Percentiles rank a stretch among this genome's conserved stretches.
These are phyloP conservation scores for Latrodectus elegans DNA, from an alignment of 2,888 invertebrate genomes.

Conservation along the genomic window DNA sequence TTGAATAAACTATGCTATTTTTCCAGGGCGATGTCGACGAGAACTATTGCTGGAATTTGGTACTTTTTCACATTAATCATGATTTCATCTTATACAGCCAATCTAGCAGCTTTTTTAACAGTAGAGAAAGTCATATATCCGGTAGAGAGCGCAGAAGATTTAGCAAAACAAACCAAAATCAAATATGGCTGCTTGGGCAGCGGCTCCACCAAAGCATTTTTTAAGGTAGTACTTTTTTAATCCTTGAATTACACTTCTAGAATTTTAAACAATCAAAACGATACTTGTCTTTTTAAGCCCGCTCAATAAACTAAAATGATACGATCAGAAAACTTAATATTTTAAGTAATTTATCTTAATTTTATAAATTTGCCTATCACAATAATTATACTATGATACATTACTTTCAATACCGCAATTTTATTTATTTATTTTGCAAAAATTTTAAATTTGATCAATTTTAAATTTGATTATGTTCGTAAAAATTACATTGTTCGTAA, in stretches of 20 bases:
- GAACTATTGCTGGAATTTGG: conserved; percentile 91
- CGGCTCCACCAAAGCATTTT: conserved; percentile 95
- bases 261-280: neutral
- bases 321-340: neutral
- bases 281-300: neutral
- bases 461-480: too few relatives aligned
- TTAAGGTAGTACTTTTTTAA: conserved; percentile 81
- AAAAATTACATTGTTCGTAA: too few relatives aligned
- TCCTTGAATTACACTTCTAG: neutral
- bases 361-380: too few relatives aligned
- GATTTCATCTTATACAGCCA: conserved; percentile 97
- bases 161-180: conserved; percentile 96
- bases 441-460: too few relatives aligned
- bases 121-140: conserved; percentile 85
- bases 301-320: neutral
- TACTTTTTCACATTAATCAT: conserved; percentile 97
- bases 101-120: conserved; percentile 92
- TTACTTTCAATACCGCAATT: too few relatives aligned
- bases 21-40: conserved; percentile 86
- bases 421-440: too few relatives aligned
- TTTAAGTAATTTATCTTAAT: neutral
- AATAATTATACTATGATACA: too few relatives aligned
- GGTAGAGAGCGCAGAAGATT: conserved; percentile 95
- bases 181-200: conserved; percentile 94
- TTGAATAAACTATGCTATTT: neutral